Evolutionary conservation across 2,888 invertebrate genomes (phyloP), one percentile per base, ranked within the genome.

Genomic region (Eurois occulta): DNA sequence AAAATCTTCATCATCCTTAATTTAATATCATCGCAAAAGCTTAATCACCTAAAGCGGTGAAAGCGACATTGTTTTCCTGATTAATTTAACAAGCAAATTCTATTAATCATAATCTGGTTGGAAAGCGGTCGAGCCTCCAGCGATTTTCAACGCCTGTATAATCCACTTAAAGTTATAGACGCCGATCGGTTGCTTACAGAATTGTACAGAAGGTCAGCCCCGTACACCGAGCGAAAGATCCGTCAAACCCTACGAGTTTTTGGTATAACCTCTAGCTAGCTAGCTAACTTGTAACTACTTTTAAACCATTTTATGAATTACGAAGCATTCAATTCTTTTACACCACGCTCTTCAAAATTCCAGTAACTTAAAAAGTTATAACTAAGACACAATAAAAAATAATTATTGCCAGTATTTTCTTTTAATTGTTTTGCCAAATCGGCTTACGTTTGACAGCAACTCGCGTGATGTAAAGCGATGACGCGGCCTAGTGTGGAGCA

Each of bases 41-140:
- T 28, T 80, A 72, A 77, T 73, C 75, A 70, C 41, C 66, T 18
- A 77, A 41, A 68, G 72, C 69, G 43, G 64, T 35, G 68, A 72
- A 71, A 77, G 60, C 43, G 73, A 82, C 83, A 80, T 46, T 84
- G 76, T 82, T 83, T 78, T 87, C 86, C 86, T 88, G 82, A 89
- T 91, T 90, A 91, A 92, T 92, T 90, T 88, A 89, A 84, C 88
- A 86, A 83, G 88, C 84, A 88, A 92, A 93, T 91, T 91, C 88
- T 91, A 92, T 92, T 92, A 90, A 92, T 92, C 88, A 90, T 93
- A 91, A 92, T 91, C 88, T 89, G 46, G 52, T 66, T 66, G 43
- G 35, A 58, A 80, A 80, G 81, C 82, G 83, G 78, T 67, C 75
- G 84, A 83, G 86, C 90, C 85, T 83, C 85, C 70, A 83, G 88